Evolutionary conservation across 2,888 invertebrate species (phyloP), one percentile per base, ranked within the genome.

Genomic region (Agonopterix arenella): DNA sequence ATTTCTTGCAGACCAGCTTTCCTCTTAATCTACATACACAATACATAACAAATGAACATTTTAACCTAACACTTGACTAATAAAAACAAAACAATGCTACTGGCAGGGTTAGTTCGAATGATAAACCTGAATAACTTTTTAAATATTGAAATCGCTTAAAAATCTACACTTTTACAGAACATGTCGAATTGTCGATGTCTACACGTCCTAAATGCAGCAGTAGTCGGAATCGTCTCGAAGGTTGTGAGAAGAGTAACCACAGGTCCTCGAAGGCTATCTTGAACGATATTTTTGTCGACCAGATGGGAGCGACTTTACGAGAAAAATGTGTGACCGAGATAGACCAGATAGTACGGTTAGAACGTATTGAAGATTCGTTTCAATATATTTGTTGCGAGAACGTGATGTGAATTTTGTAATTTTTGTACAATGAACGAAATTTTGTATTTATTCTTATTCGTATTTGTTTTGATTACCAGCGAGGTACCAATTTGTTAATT

Each of bases 221-320:
- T 38, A 36, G 47, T 11, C 40, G 28, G 41, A 37, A 38, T 41
- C 47, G 47, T 1, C 40, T 40, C 40, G 40, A 40, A 9, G 9
- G 9, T 40, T n/a, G 51, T 51, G 48, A n/a, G 41, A 50, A 50
- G 49, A 44, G 44, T 40, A 36, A 37, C 10, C 11, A 36, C 11
- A 37, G 45, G 42, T 51, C 51, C 48, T 52, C 48, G 13, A 38
- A 44, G 28, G 52, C 54, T 56, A 57, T 59, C 59, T 52, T 36
- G 44, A 51, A 59, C 60, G 52, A 70, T 68, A 70, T 68, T 68
- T 70, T 68, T 69, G 68, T 56, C 49, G 53, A 53, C 50, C 54
- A 52, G 49, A 52, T 54, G 56, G 52, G 44, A 45, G 11, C 48
- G 55, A 48, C 61, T 59, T 66, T 65, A 57, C 42, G 49, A 50